Evolutionary conservation across 1,140 invertebrate genomes (phyloP).

Genomic region (Cotesia chilonis): DNA sequence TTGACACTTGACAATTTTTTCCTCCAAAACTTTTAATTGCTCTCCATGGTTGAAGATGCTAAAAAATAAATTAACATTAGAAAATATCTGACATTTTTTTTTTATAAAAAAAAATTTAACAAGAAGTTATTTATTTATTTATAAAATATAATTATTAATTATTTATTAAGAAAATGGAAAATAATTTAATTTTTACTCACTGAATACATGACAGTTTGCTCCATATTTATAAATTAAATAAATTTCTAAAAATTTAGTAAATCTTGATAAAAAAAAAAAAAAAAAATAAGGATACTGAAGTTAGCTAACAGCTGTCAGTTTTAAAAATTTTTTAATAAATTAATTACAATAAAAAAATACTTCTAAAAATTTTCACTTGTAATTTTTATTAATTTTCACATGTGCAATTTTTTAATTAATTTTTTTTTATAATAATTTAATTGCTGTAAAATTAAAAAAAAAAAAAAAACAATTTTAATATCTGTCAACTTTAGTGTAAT

Average conservation of each 20-base stretch:
- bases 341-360: too few species aligned
- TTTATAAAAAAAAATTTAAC: background rate
- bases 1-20: slow-evolving; percentile 64
- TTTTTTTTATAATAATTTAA: too few species aligned
- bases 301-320: too few species aligned
- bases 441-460: too few species aligned
- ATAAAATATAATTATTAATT: too few species aligned
- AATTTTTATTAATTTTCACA: background rate
- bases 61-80: slow-evolving; percentile 6
- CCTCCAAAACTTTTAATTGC: slow-evolving; percentile 69
- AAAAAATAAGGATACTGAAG: too few species aligned
- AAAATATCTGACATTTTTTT: background rate
- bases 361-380: too few species aligned
- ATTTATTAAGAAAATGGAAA: background rate
- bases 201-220: slow-evolving; percentile 8
- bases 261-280: background rate
- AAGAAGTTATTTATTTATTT: background rate
- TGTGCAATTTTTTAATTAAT: background rate
- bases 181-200: background rate
- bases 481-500: too few species aligned
- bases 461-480: too few species aligned
- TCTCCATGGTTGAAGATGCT: slow-evolving; percentile 74
- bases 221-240: background rate
- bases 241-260: slow-evolving; percentile 3
- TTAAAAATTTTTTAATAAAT: too few species aligned